phyloP scores from a whole-genome alignment of 2,888 invertebrate genomes.

The Cephus rjabovi region DNA sequence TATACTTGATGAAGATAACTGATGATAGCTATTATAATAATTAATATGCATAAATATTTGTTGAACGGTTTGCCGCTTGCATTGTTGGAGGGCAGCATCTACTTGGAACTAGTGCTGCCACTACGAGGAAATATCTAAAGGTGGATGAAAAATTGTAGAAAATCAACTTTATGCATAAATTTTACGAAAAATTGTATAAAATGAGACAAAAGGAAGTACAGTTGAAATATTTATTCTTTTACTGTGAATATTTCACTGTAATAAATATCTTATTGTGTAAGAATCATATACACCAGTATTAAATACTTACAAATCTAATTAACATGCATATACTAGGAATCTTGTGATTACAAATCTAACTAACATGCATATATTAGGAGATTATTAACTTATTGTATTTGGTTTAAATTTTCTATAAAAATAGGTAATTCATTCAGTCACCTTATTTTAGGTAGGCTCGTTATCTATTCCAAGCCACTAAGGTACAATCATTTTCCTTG shows the following conservation, averaged over 20 bases:
- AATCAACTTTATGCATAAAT: not conserved
- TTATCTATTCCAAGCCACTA: not conserved
- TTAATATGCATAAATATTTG: not conserved
- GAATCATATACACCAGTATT: not conserved
- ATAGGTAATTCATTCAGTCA: not conserved
- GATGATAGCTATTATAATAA: not conserved
- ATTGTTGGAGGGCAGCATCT: not conserved
- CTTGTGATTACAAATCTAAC: not conserved
- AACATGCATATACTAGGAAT: not conserved
- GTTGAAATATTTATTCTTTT: not conserved
- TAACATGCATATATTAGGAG: not conserved
- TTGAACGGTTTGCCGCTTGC: not conserved
- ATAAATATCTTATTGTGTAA: not conserved
- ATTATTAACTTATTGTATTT: not conserved
- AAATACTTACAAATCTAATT: not conserved
- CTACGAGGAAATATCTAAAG: not conserved
- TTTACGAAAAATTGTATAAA: not conserved
- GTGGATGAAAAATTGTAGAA: not conserved
- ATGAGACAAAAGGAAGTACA: not conserved
- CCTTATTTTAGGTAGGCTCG: not conserved
- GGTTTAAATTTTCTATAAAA: not conserved
- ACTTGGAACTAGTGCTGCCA: not conserved
- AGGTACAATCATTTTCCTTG: constrained; percentile 43
- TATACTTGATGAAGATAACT: not conserved
- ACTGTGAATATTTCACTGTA: not conserved